A percentile compares a stretch with the other conserved stretches of the same genome.
Conservation (phyloP, 2,113 vertebrate genomes). For the Calonectris borealis region DNA sequence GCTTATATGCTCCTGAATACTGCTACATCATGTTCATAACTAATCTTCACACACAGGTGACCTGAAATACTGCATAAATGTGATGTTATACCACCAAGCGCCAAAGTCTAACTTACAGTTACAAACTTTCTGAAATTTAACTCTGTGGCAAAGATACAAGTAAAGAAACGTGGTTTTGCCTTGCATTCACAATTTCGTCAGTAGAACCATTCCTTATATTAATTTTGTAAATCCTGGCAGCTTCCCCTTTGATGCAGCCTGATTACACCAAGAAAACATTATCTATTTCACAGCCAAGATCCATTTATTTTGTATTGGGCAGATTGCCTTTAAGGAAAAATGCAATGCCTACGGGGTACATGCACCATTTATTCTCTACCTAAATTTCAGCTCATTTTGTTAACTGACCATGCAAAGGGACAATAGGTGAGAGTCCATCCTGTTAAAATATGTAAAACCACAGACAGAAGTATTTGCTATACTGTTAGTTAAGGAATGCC, state of each 20-base stretch:
- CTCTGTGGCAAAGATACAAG: neutral
- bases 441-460: neutral
- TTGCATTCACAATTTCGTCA: neutral
- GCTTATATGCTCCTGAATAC: neutral
- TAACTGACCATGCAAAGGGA: neutral
- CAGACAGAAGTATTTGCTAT: neutral
- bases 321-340: neutral
- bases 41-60: neutral
- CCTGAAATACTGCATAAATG: neutral
- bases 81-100: neutral
- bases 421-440: neutral
- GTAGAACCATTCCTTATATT: neutral
- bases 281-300: neutral
- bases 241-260: neutral
- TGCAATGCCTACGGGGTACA: neutral
- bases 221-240: neutral
- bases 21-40: neutral
- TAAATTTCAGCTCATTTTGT: constrained; percentile 8
- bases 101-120: neutral
- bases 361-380: neutral
- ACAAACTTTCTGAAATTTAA: neutral
- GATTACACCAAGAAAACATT: neutral
- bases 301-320: neutral
- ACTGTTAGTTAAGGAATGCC: neutral
- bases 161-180: neutral